phyloP scores from a whole-genome alignment of 2,797 vertebrate species.

The Coccyzus lansbergi region DNA sequence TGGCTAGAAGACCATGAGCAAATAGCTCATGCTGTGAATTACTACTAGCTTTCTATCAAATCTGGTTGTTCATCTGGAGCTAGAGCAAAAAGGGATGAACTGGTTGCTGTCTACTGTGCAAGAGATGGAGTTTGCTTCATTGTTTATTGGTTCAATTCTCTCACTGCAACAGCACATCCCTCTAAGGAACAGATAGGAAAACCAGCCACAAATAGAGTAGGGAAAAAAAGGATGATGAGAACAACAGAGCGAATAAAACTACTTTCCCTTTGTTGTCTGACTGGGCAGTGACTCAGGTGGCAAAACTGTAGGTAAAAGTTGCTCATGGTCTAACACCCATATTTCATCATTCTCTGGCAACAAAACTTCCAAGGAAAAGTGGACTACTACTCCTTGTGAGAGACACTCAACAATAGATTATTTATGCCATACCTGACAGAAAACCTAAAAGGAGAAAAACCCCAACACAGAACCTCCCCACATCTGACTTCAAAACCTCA shows the following conservation, averaged over 20 bases:
- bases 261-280: neutral
- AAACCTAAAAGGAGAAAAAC: neutral
- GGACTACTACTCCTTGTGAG: neutral
- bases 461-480: accelerated
- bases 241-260: neutral
- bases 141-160: neutral
- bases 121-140: neutral
- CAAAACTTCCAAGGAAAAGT: neutral
- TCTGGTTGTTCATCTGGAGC: neutral
- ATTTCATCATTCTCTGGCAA: neutral
- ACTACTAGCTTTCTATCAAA: neutral
- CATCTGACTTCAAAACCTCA: neutral
- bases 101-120: neutral
- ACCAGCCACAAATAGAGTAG: neutral
- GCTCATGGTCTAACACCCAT: neutral
- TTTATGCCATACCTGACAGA: neutral
- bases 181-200: neutral
- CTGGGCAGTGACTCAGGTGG: neutral
- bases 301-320: neutral
- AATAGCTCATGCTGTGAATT: neutral
- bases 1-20: neutral
- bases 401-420: neutral
- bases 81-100: neutral
- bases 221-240: neutral
- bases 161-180: neutral